A percentile compares a stretch with the other conserved stretches of the same genome.
Evolutionary conservation across 2,888 invertebrate species (phyloP).

Genomic region (Netelia melanura): DNA sequence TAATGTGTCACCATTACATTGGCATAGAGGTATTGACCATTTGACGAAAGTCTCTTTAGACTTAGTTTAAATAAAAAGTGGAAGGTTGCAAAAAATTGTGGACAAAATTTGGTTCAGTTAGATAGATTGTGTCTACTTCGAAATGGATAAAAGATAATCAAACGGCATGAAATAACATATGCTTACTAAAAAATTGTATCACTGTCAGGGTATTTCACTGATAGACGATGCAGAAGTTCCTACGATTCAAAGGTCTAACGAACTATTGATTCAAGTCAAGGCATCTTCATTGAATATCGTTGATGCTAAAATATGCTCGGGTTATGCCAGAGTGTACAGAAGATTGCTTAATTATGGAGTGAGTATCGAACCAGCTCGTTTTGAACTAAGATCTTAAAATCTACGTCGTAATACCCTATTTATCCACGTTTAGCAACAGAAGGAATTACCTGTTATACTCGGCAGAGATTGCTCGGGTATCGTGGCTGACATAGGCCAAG

Average conservation of each 20-base stretch:
- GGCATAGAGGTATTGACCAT: constrained; percentile 84
- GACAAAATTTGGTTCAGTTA: too few relatives aligned
- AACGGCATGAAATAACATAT: not conserved
- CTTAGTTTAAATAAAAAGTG: not conserved
- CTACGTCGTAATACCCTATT: not conserved
- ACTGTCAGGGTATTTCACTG: constrained; percentile 85
- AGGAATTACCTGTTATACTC: constrained; percentile 86
- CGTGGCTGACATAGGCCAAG: constrained; percentile 87
- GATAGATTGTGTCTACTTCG: too few relatives aligned
- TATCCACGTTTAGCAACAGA: constrained; percentile 80
- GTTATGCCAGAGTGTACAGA: constrained; percentile 86
- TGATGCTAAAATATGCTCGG: constrained; percentile 87
- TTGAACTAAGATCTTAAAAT: not conserved
- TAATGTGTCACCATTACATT: constrained; percentile 85
- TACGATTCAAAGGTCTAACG: constrained; percentile 85
- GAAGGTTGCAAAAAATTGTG: not conserved
- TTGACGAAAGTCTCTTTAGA: not conserved
- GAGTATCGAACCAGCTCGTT: constrained; percentile 69
- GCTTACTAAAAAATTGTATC: constrained; percentile 26
- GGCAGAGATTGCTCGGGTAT: constrained; percentile 89
- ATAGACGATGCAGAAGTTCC: constrained; percentile 87
- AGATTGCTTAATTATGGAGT: constrained; percentile 83
- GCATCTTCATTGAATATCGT: constrained; percentile 87
- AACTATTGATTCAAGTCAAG: constrained; percentile 88
- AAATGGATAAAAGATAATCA: not conserved